Evolutionary conservation across 2,888 invertebrate species (phyloP).

Genomic region (Troglohyphantes excavatus): DNA sequence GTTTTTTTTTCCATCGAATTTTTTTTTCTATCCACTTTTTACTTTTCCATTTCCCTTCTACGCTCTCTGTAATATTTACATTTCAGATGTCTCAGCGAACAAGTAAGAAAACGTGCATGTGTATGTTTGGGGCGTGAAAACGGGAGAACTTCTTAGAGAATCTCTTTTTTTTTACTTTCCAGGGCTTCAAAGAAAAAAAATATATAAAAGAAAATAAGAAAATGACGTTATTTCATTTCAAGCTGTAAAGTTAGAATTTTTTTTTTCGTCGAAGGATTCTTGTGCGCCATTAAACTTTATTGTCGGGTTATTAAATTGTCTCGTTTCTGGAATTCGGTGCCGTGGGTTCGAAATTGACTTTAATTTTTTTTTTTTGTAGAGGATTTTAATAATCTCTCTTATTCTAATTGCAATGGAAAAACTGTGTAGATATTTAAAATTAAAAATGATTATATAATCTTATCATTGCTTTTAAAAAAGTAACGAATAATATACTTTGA

Average conservation of each 20-base stretch:
- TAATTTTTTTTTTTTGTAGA: no score
- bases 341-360: neutral
- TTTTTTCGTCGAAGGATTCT: neutral
- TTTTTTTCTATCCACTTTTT: conserved; percentile 30
- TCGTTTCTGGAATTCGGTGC: conserved; percentile 32
- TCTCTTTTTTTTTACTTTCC: conserved; percentile 6
- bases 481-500: no score
- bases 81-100: conserved; percentile 60
- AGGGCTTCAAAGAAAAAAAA: neutral
- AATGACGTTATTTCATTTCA: conserved; percentile 43
- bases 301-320: conserved; percentile 57
- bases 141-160: conserved; percentile 11
- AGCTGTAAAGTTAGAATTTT: conserved; percentile 5
- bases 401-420: no score
- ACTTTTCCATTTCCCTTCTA: conserved; percentile 47
- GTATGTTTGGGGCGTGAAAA: conserved; percentile 57
- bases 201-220: conserved; percentile 2
- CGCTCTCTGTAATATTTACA: conserved; percentile 55
- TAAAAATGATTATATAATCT: no score
- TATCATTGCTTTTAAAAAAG: no score
- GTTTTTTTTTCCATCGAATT: conserved; percentile 26
- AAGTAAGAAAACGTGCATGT: conserved; percentile 55
- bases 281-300: conserved; percentile 46
- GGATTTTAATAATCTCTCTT: no score
- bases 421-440: no score